Percentiles rank a stretch among this genome's conserved stretches.
These are phyloP conservation scores for Poeciliopsis paucimaculata DNA, from an alignment of 2,797 vertebrate genomes.

Conservation along the genomic window DNA sequence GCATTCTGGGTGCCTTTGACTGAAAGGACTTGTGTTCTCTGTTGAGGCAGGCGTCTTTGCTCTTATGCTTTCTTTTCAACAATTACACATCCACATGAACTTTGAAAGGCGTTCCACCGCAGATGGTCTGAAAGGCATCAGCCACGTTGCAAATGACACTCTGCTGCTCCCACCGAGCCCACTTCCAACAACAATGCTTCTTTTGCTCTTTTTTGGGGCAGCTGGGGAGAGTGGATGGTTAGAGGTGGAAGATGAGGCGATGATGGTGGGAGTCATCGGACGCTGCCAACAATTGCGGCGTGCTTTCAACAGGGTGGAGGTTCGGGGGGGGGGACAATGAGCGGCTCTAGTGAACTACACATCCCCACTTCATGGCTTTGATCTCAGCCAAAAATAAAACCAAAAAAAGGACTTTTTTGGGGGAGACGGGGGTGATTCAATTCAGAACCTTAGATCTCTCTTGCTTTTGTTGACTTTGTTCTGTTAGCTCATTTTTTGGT, in stretches of 20 bases:
- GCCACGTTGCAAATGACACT: slow-evolving; percentile 46
- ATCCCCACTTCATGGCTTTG: slow-evolving; percentile 76
- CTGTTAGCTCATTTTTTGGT: slow-evolving; percentile 73
- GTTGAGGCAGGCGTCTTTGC: slow-evolving; percentile 34
- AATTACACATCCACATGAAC: slow-evolving; percentile 58
- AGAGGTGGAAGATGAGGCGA: slow-evolving; percentile 6
- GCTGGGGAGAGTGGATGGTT: slow-evolving; percentile 24
- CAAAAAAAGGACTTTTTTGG: slow-evolving; percentile 64
- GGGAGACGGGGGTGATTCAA: slow-evolving; percentile 54
- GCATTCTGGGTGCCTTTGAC: slow-evolving; percentile 3
- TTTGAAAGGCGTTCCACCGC: slow-evolving; percentile 40
- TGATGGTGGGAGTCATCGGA: background rate
- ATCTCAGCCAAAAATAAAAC: slow-evolving; percentile 77
- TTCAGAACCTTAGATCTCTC: slow-evolving; percentile 84
- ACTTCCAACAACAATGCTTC: slow-evolving; percentile 72
- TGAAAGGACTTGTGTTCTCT: slow-evolving; percentile 21
- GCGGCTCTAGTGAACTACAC: slow-evolving; percentile 52
- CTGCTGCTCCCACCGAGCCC: slow-evolving; percentile 46
- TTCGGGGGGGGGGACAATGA: slow-evolving; percentile 50
- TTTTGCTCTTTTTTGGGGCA: slow-evolving; percentile 64
- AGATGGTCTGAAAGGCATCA: slow-evolving; percentile 37
- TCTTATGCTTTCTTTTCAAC: slow-evolving; percentile 63
- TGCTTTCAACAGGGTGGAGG: slow-evolving; percentile 55
- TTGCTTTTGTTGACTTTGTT: slow-evolving; percentile 82
- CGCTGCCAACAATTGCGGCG: slow-evolving; percentile 31